Evolutionary conservation across 1,140 invertebrate species (phyloP), one percentile per base, ranked within the genome.

Genomic region (Drosophila oshimai): DNA sequence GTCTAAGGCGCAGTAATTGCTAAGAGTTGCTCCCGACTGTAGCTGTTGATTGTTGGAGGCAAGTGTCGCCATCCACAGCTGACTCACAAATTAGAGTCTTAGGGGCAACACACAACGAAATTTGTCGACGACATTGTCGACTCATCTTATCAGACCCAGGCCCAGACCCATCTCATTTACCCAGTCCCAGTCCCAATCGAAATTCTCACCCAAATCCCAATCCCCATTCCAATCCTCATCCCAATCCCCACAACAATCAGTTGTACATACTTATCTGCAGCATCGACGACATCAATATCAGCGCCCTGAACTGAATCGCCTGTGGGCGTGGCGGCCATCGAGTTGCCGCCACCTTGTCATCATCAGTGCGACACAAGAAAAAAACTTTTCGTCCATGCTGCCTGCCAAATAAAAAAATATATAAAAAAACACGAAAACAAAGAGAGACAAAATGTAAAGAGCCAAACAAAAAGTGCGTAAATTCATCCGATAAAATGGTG

Each of bases 1-100:
- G 72, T 67, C 79, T 55, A 67, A 81, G 78, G 72, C 77, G 72
- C 72, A 81, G 74, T 79, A 79, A 79, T 80, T 79, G 75, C 76
- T 64, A 45, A 64, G 76, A 74, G 72, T 80, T 50, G 53, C 51
- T 75, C 62, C 57, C 72, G 29, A 68, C 31, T 74, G 29, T 51
- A 69, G 55, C 46, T 69, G 74, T 53, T 78, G 72, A 80, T 80
- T 80, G 77, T 80, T 75, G 46, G 49, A 42, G 50, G 47, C 50
- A 51, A 45, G 28, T 36, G 74, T 39, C 29, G 42, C 60, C 60
- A 55, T 49, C 42, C 9, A 17, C 53, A 33, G 26, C 5, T 12
- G 26, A 20, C 34, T 50, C 20, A 26, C 62, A 67, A 65, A 67
- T 65, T 65, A 67, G 44, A 50, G 60, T 26, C 62, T 49, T 50